A percentile compares a stretch with the other conserved stretches of the same genome.
Evolutionary conservation across 2,888 invertebrate species (phyloP).

Genomic region (Boloria selene): DNA sequence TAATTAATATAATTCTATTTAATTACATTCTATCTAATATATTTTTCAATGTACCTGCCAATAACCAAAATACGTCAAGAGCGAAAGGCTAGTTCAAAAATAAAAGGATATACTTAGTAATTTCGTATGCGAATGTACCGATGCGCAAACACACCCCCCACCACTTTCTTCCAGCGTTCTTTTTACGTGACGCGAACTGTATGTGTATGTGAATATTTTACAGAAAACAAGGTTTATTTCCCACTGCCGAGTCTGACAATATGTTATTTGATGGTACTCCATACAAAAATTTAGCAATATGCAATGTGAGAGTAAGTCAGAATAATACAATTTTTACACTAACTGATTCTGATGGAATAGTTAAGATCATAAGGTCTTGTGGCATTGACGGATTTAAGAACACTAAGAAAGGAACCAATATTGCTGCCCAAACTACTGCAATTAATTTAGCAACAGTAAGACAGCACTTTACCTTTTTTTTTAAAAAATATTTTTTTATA

Average conservation of each 20-base stretch:
- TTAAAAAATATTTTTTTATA: too few relatives aligned
- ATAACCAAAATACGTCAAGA: too few relatives aligned
- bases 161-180: too few relatives aligned
- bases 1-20: too few relatives aligned
- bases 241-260: conserved; percentile 87
- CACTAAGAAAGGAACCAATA: conserved; percentile 96
- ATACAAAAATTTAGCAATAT: conserved; percentile 91
- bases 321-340: conserved; percentile 95
- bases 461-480: conserved; percentile 31
- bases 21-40: too few relatives aligned
- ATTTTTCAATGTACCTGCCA: too few relatives aligned
- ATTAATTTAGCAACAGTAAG: conserved; percentile 89
- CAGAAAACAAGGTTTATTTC: conserved; percentile 88
- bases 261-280: conserved; percentile 88
- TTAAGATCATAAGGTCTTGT: conserved; percentile 86
- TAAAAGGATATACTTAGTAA: too few relatives aligned
- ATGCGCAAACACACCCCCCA: too few relatives aligned
- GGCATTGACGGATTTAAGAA: conserved; percentile 98
- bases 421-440: conserved; percentile 97
- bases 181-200: too few relatives aligned
- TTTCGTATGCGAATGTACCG: too few relatives aligned
- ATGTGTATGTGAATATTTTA: conserved; percentile 49
- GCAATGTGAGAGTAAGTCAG: conserved; percentile 89
- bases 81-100: too few relatives aligned
- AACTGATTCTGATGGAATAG: conserved; percentile 86